Evolutionary conservation across 2,888 invertebrate genomes (phyloP).

Genomic region (Callyntrura guangdongensis): DNA sequence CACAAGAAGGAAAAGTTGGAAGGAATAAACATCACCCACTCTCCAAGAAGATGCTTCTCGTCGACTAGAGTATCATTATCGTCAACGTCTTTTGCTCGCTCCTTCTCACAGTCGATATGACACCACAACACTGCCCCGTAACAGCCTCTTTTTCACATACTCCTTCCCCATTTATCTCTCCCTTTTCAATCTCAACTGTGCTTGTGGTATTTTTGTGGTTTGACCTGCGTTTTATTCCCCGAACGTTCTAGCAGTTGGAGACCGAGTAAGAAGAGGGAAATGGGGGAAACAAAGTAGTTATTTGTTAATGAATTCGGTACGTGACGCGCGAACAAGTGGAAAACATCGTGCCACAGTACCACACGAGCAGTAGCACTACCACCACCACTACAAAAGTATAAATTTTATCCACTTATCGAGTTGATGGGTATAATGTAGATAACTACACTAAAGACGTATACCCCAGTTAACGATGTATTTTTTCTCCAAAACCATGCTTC

Average conservation of each 20-base stretch:
- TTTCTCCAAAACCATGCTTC: neutral
- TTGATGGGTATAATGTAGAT: neutral
- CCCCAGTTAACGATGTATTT: neutral
- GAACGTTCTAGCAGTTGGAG: neutral
- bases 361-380: neutral
- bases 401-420: neutral
- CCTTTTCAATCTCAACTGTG: neutral
- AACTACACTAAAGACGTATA: neutral
- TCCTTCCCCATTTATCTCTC: neutral
- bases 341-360: neutral
- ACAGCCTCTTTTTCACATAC: neutral
- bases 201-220: constrained; percentile 22
- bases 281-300: constrained; percentile 8
- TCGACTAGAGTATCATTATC: constrained; percentile 18
- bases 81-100: neutral
- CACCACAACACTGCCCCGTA: no score
- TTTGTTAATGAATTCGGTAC: constrained; percentile 55
- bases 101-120: no score
- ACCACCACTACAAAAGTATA: neutral
- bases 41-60: neutral
- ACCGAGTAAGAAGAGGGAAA: neutral
- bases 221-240: constrained; percentile 8
- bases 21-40: neutral
- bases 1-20: neutral
- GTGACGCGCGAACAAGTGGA: constrained; percentile 29